These are phyloP conservation scores for Solea senegalensis DNA, from an alignment of 2,113 vertebrate genomes.

Conservation along the genomic window DNA sequence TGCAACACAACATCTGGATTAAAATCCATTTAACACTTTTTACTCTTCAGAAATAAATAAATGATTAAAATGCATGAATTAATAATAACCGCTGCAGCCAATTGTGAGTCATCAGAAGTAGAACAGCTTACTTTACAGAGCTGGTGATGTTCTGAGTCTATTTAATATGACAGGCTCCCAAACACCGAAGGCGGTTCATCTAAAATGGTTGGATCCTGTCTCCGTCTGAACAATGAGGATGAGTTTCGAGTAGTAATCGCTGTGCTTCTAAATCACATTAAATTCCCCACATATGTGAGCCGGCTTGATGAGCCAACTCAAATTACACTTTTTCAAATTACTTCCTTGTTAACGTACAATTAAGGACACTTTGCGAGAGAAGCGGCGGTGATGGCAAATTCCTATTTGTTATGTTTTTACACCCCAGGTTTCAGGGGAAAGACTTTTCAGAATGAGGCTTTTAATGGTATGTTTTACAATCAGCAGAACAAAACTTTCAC, in stretches of 20 bases:
- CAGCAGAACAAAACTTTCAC: constrained; percentile 52
- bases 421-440: constrained; percentile 51
- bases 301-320: constrained; percentile 45
- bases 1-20: too few relatives aligned
- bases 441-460: constrained; percentile 37
- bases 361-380: constrained; percentile 54
- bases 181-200: constrained; percentile 10
- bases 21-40: too few relatives aligned
- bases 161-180: constrained; percentile 10
- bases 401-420: constrained; percentile 44
- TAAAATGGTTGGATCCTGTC: constrained; percentile 10
- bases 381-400: constrained; percentile 44
- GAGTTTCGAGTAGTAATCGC: constrained; percentile 28
- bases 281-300: constrained; percentile 31
- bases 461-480: constrained; percentile 49
- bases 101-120: not conserved
- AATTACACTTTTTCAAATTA: constrained; percentile 43
- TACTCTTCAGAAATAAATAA: too few relatives aligned
- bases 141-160: not conserved
- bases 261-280: constrained; percentile 33
- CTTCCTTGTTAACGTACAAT: constrained; percentile 67
- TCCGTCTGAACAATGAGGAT: constrained; percentile 14
- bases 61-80: too few relatives aligned
- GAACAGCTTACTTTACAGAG: not conserved
- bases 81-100: not conserved